Evolutionary conservation across 2,113 vertebrate genomes (phyloP).

Genomic region (Semicossyphus pulcher): DNA sequence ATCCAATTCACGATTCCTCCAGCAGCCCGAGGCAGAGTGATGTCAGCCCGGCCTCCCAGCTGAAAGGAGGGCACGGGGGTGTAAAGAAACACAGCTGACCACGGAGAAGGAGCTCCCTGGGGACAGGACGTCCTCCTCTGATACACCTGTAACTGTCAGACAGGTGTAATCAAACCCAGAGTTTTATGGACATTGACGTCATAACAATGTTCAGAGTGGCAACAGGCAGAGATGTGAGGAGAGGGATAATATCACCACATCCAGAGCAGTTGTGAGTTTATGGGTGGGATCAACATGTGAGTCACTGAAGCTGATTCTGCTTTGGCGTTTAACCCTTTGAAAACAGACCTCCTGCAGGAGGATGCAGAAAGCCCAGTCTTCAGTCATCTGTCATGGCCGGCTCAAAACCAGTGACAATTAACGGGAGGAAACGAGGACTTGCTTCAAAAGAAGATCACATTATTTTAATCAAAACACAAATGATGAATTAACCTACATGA

Average conservation of each 20-base stretch:
- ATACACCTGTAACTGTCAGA: background rate
- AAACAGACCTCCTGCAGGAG: too few species aligned
- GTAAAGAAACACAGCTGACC: slow-evolving; percentile 26
- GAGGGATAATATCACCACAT: slow-evolving; percentile 3
- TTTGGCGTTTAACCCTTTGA: too few species aligned
- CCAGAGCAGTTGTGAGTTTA: too few species aligned
- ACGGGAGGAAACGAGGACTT: too few species aligned
- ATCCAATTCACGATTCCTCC: slow-evolving; percentile 40
- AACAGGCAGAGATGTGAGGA: slow-evolving; percentile 26
- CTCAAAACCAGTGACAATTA: too few species aligned
- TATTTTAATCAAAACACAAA: too few species aligned
- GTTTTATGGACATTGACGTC: slow-evolving; percentile 14
- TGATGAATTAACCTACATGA: too few species aligned
- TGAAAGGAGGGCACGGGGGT: slow-evolving; percentile 21
- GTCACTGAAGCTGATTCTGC: too few species aligned
- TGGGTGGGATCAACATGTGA: too few species aligned
- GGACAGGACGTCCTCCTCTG: slow-evolving; percentile 13
- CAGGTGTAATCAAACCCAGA: slow-evolving; percentile 43
- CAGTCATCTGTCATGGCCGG: too few species aligned
- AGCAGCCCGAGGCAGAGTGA: slow-evolving; percentile 23
- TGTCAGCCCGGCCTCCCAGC: slow-evolving; percentile 44
- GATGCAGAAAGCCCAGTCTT: too few species aligned
- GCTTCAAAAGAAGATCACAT: too few species aligned
- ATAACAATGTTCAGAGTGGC: slow-evolving; percentile 11
- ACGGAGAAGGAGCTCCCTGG: slow-evolving; percentile 27